Conservation (phyloP, 2,797 vertebrate species). For the Lacerta bilineata region DNA sequence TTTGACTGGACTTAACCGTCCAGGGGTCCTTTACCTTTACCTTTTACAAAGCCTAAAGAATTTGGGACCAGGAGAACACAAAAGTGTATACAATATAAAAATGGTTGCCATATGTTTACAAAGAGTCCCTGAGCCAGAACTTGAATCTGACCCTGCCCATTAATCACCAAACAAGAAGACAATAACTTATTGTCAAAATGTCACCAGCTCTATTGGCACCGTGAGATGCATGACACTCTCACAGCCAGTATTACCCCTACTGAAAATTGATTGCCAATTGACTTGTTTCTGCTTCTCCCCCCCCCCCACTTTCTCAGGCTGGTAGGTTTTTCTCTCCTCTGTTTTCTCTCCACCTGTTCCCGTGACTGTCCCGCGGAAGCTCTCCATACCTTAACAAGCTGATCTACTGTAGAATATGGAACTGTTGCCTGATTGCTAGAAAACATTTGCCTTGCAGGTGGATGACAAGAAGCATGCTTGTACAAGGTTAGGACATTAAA, state of each 20-base stretch:
- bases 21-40: too few species aligned
- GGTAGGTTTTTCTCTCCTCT: conserved; percentile 41
- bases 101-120: background rate
- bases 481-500: background rate
- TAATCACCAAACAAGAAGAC: background rate
- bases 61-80: too few species aligned
- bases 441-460: background rate
- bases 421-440: background rate
- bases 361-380: conserved; percentile 11
- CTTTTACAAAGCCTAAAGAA: too few species aligned
- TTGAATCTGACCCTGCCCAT: conserved; percentile 21
- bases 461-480: background rate
- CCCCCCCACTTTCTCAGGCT: conserved; percentile 51
- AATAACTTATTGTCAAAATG: conserved; percentile 36
- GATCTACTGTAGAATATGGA: background rate
- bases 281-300: conserved; percentile 33
- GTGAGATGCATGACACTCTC: conserved; percentile 7
- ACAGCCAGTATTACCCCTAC: conserved; percentile 23
- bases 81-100: background rate
- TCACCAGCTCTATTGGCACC: conserved; percentile 41
- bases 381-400: conserved; percentile 3
- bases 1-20: too few species aligned
- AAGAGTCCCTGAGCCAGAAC: background rate
- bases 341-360: conserved; percentile 44
- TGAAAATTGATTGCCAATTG: conserved; percentile 54